Base-by-base conservation (phyloP, 2,113 vertebrate genomes). In the Psilopsiagon aurifrons region DNA sequence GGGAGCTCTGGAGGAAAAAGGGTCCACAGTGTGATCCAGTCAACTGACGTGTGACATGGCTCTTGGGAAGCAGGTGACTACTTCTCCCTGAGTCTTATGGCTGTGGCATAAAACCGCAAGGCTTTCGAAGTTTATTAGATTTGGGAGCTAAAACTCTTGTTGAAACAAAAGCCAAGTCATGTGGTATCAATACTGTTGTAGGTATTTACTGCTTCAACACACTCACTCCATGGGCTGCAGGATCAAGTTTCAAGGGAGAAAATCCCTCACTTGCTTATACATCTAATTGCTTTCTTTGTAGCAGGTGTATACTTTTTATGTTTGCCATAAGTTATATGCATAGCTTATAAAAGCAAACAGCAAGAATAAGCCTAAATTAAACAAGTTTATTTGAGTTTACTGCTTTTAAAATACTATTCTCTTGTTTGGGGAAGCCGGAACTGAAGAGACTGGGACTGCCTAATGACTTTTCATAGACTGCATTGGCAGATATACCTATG, bases 311-410 rank as follows among this genome's bases (percentile, higher is more conserved):
- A 60, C 18, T 37, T 92, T 70, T n/a, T 69, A 41, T 64, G 57
- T 70, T 95, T 84, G 83, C 31, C 69, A 47, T 74, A 49, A 82
- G 8, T 73, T 86, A 52, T 9, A 52, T 11, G 13, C 18, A 78
- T 62, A 67, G 46, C 20, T 52, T 90, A 71, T 84, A 78, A 90
- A 94, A 93, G 43, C 28, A 92, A 92, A 71, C 67, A 63, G 49
- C 54, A 86, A 68, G 66, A 86, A 90, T 69, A 86, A 92, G 11
- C 54, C 93, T 93, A 80, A 87, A 95, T 96, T 83, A 51, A 81
- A 62, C 71, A 90, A 75, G 64, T 52, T 91, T 12, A 78, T 75
- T 68, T 44, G 60, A 39, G 7, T 93, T 95, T 81, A 62, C 20
- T 66, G n/a, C 60, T 92, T 37, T 86, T 90, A 90, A 94, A 86